Percentiles rank a stretch among this genome's conserved stretches.
Evolutionary conservation across 1,140 invertebrate species (phyloP).

Genomic region (Nephila pilipes): DNA sequence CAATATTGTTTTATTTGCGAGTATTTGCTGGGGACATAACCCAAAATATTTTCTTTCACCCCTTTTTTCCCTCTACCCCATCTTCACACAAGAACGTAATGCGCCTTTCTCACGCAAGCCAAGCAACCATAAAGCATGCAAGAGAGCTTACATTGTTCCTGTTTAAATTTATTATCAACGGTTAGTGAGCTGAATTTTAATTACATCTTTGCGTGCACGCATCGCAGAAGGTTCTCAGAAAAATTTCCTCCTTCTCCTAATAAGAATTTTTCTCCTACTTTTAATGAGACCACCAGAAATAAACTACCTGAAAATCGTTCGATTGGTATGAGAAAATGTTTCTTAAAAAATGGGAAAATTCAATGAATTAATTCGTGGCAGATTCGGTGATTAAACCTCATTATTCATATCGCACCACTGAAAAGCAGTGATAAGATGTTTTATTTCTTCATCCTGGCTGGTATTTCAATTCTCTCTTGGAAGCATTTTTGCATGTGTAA

Average conservation of each 20-base stretch:
- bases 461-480: not conserved
- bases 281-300: conserved; percentile 31
- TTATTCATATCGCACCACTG: not conserved
- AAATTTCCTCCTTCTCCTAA: not conserved
- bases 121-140: conserved; percentile 51
- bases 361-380: not conserved
- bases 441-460: not conserved
- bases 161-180: conserved; percentile 59
- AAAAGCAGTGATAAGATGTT: not conserved
- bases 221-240: conserved; percentile 16
- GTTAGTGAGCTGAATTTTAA: conserved; percentile 63
- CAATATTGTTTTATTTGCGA: not conserved
- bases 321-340: not conserved
- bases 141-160: conserved; percentile 43
- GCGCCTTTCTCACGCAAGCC: conserved; percentile 45
- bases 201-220: conserved; percentile 54
- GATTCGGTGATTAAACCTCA: not conserved
- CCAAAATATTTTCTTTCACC: conserved; percentile 16
- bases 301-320: not conserved
- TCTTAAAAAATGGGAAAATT: too few species aligned
- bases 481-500: not conserved
- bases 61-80: not conserved
- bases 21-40: not conserved
- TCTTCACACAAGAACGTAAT: conserved; percentile 38
- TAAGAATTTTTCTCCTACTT: conserved; percentile 47